Evolutionary conservation across 2,888 invertebrate species (phyloP), one percentile per base, ranked within the genome.

Genomic region (Drosophila diplacantha): DNA sequence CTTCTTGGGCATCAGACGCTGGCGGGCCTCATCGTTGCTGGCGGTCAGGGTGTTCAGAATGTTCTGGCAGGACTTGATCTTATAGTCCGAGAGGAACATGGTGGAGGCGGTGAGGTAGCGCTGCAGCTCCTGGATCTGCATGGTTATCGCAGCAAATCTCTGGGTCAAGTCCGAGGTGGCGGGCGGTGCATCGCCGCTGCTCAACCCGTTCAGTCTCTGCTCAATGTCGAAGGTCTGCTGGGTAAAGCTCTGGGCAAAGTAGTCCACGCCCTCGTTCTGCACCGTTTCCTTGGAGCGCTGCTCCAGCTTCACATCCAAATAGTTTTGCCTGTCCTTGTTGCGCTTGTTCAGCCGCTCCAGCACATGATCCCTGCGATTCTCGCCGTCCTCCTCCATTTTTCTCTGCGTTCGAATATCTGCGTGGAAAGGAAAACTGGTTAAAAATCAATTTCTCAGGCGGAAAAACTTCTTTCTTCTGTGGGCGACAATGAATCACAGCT

Each of bases 31-130:
- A 52, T 93, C 92, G 41, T 93, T 91, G 85, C 92, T 91, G n/a
- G 90, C 90, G 78, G 93, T 93, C 37, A 96, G 85, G 58, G 92
- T 91, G 83, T 94, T 93, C 3, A 95, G 89, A 22, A 91, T 91
- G 74, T 93, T 92, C 81, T 95, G 93, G 81, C 93, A 94, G 81
- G 92, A 92, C 84, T 95, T 91, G 85, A 96, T 92, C 78, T 95
- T 94, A 74, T 94, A 96, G 54, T 93, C 93, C 59, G 94, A 93
- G 3, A 96, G 88, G 87, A 95, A 95, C 83, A 94, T 91, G 39
- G 93, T 93, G 14, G 95, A 95, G 64, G 93, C 92, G 0, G 95
- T 93, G 24, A 96, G 90, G 88, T 93, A 93, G 84, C 93, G 93
- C 84, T 95, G 95, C 63, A 96, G 87, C 67, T 92, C 91, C 77